Percentiles rank a stretch among this genome's conserved stretches.
Evolutionary conservation across 53 echinoderm and acorn worm species (phyloP).

Genomic region (Astropecten irregularis): DNA sequence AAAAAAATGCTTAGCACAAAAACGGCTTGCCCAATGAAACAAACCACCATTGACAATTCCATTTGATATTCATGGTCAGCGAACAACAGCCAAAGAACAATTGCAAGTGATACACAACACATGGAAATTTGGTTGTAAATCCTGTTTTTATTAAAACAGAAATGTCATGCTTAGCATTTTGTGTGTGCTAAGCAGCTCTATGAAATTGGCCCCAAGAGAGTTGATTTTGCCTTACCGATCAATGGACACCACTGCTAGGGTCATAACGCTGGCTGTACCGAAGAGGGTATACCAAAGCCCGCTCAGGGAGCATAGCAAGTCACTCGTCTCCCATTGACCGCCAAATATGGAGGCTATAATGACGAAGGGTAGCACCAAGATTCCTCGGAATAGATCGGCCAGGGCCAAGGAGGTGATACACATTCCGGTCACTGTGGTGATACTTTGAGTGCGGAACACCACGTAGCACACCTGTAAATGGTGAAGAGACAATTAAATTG

Average conservation of each 20-base stretch:
- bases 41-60: too few relatives aligned
- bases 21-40: too few relatives aligned
- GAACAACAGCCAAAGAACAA: too few relatives aligned
- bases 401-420: constrained; percentile 87
- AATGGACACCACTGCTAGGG: constrained; percentile 80
- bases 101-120: too few relatives aligned
- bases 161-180: too few relatives aligned
- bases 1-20: too few relatives aligned
- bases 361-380: constrained; percentile 78
- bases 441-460: constrained; percentile 81
- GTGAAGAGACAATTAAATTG: neutral
- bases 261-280: constrained; percentile 92
- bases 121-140: too few relatives aligned
- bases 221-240: constrained; percentile 95
- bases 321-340: constrained; percentile 64
- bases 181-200: too few relatives aligned
- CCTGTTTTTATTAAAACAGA: too few relatives aligned
- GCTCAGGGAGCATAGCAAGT: constrained; percentile 53
- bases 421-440: constrained; percentile 95
- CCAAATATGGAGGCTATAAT: constrained; percentile 64
- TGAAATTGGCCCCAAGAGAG: too few relatives aligned
- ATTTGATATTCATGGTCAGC: too few relatives aligned
- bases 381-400: constrained; percentile 82
- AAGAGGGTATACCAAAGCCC: constrained; percentile 79
- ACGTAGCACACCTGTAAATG: constrained; percentile 88